phyloP scores from a whole-genome alignment of 1,140 invertebrate genomes.

The Procambarus clarkii region DNA sequence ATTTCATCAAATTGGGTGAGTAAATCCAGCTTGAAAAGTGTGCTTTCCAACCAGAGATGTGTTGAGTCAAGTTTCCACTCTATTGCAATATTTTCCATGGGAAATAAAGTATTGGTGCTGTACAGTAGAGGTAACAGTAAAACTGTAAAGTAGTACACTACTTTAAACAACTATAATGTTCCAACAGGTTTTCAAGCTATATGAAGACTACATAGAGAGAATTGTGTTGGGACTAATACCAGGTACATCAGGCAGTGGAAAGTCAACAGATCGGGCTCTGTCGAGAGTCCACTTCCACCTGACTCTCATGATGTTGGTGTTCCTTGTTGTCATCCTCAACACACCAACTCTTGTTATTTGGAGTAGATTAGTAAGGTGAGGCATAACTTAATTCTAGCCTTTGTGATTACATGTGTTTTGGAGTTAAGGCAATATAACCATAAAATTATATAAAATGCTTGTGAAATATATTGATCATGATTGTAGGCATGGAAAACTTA shows the following conservation, averaged over 20 bases:
- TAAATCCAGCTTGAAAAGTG: too few relatives aligned
- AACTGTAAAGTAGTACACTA: neutral
- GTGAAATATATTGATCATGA: too few relatives aligned
- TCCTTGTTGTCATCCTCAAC: constrained; percentile 42
- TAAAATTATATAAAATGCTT: too few relatives aligned
- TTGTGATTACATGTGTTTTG: neutral
- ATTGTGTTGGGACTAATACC: constrained; percentile 49
- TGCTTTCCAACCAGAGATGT: too few relatives aligned
- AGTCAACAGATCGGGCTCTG: constrained; percentile 19
- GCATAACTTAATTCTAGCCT: neutral
- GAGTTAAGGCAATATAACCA: too few relatives aligned
- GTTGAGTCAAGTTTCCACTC: too few relatives aligned
- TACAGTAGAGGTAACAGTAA: neutral
- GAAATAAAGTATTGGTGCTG: too few relatives aligned
- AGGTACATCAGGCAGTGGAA: neutral
- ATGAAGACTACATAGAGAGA: constrained; percentile 56
- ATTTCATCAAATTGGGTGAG: too few relatives aligned
- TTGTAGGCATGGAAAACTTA: too few relatives aligned
- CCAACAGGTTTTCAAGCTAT: constrained; percentile 50
- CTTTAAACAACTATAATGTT: neutral
- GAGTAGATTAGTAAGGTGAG: constrained; percentile 52
- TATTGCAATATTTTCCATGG: too few relatives aligned
- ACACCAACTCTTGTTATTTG: constrained; percentile 62
- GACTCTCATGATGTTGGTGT: constrained; percentile 61
- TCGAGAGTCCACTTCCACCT: constrained; percentile 57